These are phyloP conservation scores for Scomber japonicus DNA, from an alignment of 2,113 vertebrate species.

Conservation along the genomic window DNA sequence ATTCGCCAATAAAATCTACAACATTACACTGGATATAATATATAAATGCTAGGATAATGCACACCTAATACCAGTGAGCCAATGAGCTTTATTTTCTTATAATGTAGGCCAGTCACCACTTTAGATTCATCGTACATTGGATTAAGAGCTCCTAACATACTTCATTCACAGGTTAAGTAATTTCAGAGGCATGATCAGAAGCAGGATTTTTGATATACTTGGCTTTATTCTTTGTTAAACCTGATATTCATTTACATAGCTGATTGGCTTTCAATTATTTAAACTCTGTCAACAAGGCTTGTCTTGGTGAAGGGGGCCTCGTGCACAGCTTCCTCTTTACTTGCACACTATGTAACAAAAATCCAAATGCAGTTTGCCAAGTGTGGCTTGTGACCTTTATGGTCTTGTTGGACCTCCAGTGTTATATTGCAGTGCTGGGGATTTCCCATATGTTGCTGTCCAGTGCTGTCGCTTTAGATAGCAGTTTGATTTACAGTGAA, in stretches of 20 bases:
- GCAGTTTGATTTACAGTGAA: conserved; percentile 76
- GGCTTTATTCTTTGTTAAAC: conserved; percentile 44
- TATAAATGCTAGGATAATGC: conserved; percentile 11
- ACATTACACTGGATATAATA: conserved; percentile 1
- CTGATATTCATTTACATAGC: conserved; percentile 49
- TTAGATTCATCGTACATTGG: conserved; percentile 20
- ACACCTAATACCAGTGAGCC: conserved; percentile 5
- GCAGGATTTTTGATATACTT: conserved; percentile 33
- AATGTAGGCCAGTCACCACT: conserved; percentile 10
- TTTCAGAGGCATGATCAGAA: conserved; percentile 35
- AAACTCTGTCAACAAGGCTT: conserved; percentile 67
- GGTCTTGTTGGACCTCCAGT: conserved; percentile 57
- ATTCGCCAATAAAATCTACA: not conserved
- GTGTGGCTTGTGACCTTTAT: conserved; percentile 69
- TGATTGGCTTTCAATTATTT: conserved; percentile 57
- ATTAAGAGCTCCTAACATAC: conserved; percentile 39
- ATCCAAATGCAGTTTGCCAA: conserved; percentile 54
- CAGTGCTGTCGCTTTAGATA: conserved; percentile 63
- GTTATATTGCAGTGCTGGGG: conserved; percentile 56
- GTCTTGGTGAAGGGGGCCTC: conserved; percentile 19
- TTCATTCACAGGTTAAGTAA: conserved; percentile 33
- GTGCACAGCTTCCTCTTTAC: conserved; percentile 14
- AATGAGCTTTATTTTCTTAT: conserved; percentile 14
- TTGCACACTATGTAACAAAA: conserved; percentile 63
- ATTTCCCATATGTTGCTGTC: conserved; percentile 62